Conservation (phyloP, 2,797 vertebrate genomes). For the Gephyroberyx darwinii region DNA sequence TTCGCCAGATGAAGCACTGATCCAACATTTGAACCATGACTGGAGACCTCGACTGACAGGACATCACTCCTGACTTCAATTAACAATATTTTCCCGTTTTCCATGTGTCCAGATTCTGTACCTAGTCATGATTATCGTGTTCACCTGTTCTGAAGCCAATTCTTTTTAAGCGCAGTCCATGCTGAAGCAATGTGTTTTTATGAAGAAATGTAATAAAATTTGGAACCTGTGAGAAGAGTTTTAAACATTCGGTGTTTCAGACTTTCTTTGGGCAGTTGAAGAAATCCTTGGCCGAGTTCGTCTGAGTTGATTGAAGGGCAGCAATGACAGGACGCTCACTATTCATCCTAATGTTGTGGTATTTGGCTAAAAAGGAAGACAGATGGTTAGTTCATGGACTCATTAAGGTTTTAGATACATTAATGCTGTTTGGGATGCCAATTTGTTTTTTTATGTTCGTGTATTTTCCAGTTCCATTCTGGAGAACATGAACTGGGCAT, state of each 20-base stretch:
- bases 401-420: constrained; percentile 1
- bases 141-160: constrained; percentile 42
- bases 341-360: constrained; percentile 87
- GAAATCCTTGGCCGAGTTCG: constrained; percentile 83
- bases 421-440: background rate
- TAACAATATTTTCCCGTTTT: background rate
- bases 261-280: constrained; percentile 86
- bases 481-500: background rate
- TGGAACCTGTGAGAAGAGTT: constrained; percentile 27
- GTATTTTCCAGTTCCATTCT: background rate
- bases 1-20: constrained; percentile 88
- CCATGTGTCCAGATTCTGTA: background rate
- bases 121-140: constrained; percentile 10
- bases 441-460: background rate
- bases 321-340: constrained; percentile 80
- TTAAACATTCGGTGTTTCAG: background rate
- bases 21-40: constrained; percentile 53
- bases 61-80: constrained; percentile 23
- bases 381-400: background rate
- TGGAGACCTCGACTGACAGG: constrained; percentile 25
- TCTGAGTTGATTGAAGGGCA: constrained; percentile 71
- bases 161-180: constrained; percentile 64
- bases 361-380: constrained; percentile 80
- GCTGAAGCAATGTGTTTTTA: constrained; percentile 77
- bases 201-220: constrained; percentile 85